These are phyloP conservation scores for Malurus elegans DNA, from an alignment of 2,113 vertebrate genomes.

Conservation along the genomic window DNA sequence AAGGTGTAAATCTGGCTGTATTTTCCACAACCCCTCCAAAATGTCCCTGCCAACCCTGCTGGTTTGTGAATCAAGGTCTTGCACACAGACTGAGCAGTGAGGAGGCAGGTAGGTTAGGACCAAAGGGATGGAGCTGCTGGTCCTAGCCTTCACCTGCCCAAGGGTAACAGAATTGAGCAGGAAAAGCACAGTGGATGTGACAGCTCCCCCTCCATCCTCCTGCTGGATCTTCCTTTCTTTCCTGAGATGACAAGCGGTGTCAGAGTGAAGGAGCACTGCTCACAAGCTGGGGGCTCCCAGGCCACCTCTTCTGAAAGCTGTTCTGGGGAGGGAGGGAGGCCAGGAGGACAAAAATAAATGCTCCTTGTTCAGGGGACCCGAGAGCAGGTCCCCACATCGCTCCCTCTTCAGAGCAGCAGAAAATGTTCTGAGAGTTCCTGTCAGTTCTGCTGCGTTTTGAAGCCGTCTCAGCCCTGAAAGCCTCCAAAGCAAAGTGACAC, in stretches of 20 bases:
- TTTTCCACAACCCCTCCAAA: neutral
- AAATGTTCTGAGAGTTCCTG: neutral
- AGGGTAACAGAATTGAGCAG: neutral
- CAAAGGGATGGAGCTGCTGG: neutral
- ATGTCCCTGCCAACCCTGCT: neutral
- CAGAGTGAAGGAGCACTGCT: neutral
- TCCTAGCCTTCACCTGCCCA: conserved; percentile 12
- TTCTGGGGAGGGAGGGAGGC: neutral
- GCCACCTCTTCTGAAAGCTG: neutral
- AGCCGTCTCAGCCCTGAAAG: neutral
- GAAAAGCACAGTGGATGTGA: conserved; percentile 4
- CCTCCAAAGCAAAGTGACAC: conserved; percentile 15
- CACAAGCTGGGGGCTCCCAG: neutral
- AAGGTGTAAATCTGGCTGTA: neutral
- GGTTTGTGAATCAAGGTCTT: neutral
- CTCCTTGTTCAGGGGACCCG: neutral
- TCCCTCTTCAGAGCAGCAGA: neutral
- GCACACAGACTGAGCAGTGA: neutral
- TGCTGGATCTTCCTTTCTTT: neutral
- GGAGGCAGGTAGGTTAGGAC: neutral
- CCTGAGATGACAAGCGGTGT: neutral
- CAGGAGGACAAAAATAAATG: neutral
- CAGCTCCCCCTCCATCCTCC: neutral
- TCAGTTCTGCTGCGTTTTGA: conserved; percentile 17
- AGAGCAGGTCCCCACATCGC: neutral